phyloP scores from a whole-genome alignment of 2,797 vertebrate species.

The Artibeus lituratus region DNA sequence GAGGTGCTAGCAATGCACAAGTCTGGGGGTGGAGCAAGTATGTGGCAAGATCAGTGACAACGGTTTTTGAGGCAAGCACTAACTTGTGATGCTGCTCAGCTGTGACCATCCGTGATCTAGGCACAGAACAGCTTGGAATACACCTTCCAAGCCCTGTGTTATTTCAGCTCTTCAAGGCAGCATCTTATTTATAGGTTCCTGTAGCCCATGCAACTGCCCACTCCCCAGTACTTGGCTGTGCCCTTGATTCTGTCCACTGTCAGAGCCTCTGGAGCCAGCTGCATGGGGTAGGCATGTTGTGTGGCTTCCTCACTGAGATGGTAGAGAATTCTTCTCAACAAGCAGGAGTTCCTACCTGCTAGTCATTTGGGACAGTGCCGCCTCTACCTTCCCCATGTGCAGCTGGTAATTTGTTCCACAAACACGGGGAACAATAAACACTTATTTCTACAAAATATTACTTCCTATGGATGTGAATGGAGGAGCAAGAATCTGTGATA shows the following conservation, averaged over 20 bases:
- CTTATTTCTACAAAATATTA: not conserved
- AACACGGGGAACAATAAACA: not conserved
- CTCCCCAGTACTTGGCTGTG: no score
- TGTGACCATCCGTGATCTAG: not conserved
- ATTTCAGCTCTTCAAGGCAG: not conserved
- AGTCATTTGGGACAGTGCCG: not conserved
- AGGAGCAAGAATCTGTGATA: not conserved
- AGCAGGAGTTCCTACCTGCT: not conserved
- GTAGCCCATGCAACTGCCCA: fast-evolving
- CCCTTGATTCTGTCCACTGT: no score
- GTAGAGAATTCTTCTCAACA: not conserved
- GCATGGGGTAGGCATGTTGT: fast-evolving
- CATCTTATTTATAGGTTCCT: not conserved
- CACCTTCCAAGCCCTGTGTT: not conserved
- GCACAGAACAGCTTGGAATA: not conserved
- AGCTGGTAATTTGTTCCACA: not conserved
- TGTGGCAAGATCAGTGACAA: fast-evolving
- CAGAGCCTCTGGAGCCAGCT: not conserved
- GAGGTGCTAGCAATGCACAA: not conserved
- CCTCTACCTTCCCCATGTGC: fast-evolving
- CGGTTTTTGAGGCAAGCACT: fast-evolving
- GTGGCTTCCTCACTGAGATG: fast-evolving
- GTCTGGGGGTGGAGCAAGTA: fast-evolving
- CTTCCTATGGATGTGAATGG: not conserved
- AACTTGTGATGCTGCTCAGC: fast-evolving